Evolutionary conservation across 37 sponge, comb jelly and placozoan species (phyloP).

Genomic region (Dysidea cf. avara): DNA sequence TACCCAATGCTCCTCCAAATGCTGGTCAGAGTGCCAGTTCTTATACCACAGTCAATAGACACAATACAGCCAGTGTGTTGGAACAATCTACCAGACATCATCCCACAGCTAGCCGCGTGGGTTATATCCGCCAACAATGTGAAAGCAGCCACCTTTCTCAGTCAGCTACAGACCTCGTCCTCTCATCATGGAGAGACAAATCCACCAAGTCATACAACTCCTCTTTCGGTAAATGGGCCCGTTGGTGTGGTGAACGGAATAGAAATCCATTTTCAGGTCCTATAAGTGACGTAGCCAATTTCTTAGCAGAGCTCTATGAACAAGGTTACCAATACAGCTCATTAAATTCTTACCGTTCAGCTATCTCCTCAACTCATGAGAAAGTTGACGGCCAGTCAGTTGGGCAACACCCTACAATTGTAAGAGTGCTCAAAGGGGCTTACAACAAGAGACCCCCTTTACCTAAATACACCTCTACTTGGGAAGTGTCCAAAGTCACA

Average conservation of each 20-base stretch:
- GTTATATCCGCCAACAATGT: slow-evolving; percentile 46
- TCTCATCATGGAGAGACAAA: too few relatives aligned
- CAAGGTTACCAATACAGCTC: slow-evolving; percentile 51
- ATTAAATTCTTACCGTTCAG: slow-evolving; percentile 42
- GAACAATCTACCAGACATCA: too few relatives aligned
- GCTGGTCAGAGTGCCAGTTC: slow-evolving; percentile 18
- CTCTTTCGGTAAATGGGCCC: slow-evolving; percentile 11
- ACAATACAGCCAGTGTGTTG: too few relatives aligned
- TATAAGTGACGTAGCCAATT: slow-evolving; percentile 45
- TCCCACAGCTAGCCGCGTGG: slow-evolving; percentile 44
- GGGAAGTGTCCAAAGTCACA: slow-evolving; percentile 43
- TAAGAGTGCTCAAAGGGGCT: slow-evolving; percentile 24
- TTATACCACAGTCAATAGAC: not conserved
- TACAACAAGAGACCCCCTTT: slow-evolving; percentile 29
- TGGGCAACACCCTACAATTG: slow-evolving; percentile 42
- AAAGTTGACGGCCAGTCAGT: slow-evolving; percentile 34
- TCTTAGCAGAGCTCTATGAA: slow-evolving; percentile 36
- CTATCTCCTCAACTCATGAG: slow-evolving; percentile 39
- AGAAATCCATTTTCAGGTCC: slow-evolving; percentile 46
- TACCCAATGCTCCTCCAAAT: slow-evolving; percentile 32
- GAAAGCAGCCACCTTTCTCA: slow-evolving; percentile 9
- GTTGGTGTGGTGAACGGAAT: slow-evolving; percentile 38
- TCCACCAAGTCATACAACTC: slow-evolving; percentile 19
- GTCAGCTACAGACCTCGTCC: too few relatives aligned
- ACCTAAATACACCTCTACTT: slow-evolving; percentile 11